phyloP scores from a whole-genome alignment of 2,797 vertebrate genomes.

The Brotula barbata region DNA sequence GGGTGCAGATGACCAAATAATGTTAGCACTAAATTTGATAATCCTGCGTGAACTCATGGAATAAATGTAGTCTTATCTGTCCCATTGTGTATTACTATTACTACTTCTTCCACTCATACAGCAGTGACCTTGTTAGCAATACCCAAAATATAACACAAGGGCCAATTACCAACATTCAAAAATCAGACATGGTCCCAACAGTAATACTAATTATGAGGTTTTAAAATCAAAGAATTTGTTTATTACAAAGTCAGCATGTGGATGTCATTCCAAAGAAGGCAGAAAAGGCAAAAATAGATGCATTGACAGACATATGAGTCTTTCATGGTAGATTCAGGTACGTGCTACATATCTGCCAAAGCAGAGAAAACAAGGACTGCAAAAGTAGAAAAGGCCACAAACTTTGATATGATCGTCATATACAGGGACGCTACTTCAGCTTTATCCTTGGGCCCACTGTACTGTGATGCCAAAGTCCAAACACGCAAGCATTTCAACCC shows the following conservation, averaged over 20 bases:
- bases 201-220: not conserved
- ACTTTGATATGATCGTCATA: constrained; percentile 13
- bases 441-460: too few species aligned
- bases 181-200: too few species aligned
- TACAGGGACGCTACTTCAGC: constrained; percentile 18
- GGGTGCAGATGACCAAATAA: too few species aligned
- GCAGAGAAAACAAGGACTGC: not conserved
- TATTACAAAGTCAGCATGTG: constrained; percentile 80
- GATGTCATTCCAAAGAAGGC: constrained; percentile 69
- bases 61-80: too few species aligned
- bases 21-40: too few species aligned
- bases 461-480: not conserved
- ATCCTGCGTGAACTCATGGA: too few species aligned
- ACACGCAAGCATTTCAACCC: constrained; percentile 1
- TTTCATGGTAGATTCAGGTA: constrained; percentile 43
- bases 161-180: too few species aligned
- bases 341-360: constrained; percentile 66
- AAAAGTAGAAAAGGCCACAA: constrained; percentile 18
- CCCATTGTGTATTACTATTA: too few species aligned
- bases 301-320: constrained; percentile 47
- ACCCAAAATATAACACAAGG: too few species aligned
- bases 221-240: constrained; percentile 65
- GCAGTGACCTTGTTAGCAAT: too few species aligned
- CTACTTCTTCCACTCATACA: too few species aligned
- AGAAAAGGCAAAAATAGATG: constrained; percentile 48